Evolutionary conservation across 2,797 vertebrate genomes (phyloP).

Genomic region (Alauda arvensis): DNA sequence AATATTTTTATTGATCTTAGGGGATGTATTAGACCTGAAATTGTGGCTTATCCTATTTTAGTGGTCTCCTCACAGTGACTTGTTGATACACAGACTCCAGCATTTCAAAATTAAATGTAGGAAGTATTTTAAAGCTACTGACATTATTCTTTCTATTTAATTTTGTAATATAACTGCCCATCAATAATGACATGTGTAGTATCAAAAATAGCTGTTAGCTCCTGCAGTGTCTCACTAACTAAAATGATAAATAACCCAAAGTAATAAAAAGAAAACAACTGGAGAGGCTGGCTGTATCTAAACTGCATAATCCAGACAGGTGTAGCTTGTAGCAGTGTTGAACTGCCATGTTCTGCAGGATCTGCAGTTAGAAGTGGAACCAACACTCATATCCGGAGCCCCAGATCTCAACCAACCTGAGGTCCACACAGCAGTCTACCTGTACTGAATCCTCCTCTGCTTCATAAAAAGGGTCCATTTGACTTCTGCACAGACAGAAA

Average conservation of each 20-base stretch:
- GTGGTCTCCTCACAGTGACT: neutral
- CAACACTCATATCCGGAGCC: neutral
- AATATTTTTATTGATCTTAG: neutral
- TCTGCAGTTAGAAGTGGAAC: neutral
- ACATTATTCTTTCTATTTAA: neutral
- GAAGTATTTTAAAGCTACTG: neutral
- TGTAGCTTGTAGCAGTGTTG: neutral
- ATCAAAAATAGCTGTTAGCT: neutral
- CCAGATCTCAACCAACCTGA: neutral
- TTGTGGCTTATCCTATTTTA: neutral
- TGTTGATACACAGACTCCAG: neutral
- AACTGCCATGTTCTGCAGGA: neutral
- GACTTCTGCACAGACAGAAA: neutral
- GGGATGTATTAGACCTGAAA: neutral
- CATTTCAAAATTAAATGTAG: neutral
- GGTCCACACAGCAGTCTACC: neutral
- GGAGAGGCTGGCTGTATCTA: neutral
- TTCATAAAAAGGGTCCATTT: neutral
- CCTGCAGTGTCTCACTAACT: neutral
- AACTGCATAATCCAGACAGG: neutral
- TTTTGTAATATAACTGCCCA: neutral
- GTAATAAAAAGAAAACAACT: neutral
- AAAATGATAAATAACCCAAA: neutral
- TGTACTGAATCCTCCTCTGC: neutral
- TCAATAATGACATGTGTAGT: neutral